A percentile compares a stretch with the other conserved stretches of the same genome.
Conservation (phyloP, 2,888 invertebrate genomes). For the Flabesymbios commensalis region DNA sequence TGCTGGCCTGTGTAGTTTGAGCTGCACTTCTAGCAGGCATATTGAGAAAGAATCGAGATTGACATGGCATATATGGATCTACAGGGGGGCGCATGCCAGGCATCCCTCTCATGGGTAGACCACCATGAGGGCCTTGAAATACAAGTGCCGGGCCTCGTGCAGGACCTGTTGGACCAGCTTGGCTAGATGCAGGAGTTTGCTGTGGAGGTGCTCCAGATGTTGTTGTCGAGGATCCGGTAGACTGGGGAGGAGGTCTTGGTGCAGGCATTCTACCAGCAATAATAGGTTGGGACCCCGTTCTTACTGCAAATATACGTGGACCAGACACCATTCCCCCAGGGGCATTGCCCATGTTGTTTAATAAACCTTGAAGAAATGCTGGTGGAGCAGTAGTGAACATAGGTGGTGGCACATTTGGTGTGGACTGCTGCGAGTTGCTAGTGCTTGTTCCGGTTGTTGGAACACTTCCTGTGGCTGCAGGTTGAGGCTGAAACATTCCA, state of each 20-base stretch:
- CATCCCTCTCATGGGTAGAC: background rate
- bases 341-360: no score
- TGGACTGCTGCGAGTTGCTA: background rate
- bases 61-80: conserved; percentile 31
- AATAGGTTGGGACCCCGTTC: background rate
- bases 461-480: background rate
- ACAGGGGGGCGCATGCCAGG: background rate
- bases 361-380: no score
- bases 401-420: background rate
- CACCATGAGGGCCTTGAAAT: background rate
- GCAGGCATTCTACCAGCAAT: background rate
- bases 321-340: background rate
- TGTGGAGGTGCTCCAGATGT: background rate
- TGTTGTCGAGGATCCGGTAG: background rate
- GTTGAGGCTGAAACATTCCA: background rate
- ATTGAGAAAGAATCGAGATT: conserved; percentile 31
- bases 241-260: background rate
- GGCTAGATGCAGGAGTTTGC: background rate
- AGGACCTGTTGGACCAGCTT: background rate
- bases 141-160: background rate
- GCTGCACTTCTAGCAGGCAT: no score
- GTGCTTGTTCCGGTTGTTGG: background rate
- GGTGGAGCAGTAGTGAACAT: no score
- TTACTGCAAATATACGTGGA: background rate
- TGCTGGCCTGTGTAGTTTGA: no score